These are phyloP conservation scores for Potamilus streckersoni DNA, from an alignment of 1,140 invertebrate genomes.

Conservation along the genomic window DNA sequence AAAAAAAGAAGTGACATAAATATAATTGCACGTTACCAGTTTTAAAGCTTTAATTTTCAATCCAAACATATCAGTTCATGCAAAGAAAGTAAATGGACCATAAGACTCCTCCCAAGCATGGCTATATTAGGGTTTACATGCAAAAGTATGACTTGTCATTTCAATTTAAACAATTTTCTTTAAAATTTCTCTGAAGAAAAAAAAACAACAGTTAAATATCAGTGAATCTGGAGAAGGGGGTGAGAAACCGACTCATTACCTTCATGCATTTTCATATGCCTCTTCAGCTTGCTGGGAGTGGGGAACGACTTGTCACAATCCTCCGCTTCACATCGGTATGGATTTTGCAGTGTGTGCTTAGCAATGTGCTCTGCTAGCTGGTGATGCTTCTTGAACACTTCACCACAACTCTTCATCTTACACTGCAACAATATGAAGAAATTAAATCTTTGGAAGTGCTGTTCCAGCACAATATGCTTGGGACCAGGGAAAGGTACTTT, in stretches of 20 bases:
- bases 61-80: neutral
- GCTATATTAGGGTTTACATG: neutral
- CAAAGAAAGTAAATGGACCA: neutral
- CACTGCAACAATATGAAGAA: constrained; percentile 15
- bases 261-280: constrained; percentile 39
- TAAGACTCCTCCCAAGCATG: neutral
- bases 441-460: neutral
- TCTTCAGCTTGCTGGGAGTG: constrained; percentile 23
- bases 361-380: constrained; percentile 20
- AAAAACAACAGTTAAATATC: too few species aligned
- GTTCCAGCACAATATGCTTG: too few species aligned
- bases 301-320: constrained; percentile 33
- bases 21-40: neutral
- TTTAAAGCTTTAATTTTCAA: neutral
- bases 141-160: neutral
- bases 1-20: neutral
- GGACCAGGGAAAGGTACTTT: too few species aligned
- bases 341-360: constrained; percentile 8
- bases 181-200: too few species aligned
- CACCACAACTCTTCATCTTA: constrained; percentile 8
- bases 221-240: neutral
- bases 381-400: constrained; percentile 27
- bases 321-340: constrained; percentile 5
- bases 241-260: constrained; percentile 7
- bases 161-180: neutral